These are phyloP conservation scores for Enteromius fasciolatus DNA, from an alignment of 2,797 vertebrate genomes.

Conservation along the genomic window DNA sequence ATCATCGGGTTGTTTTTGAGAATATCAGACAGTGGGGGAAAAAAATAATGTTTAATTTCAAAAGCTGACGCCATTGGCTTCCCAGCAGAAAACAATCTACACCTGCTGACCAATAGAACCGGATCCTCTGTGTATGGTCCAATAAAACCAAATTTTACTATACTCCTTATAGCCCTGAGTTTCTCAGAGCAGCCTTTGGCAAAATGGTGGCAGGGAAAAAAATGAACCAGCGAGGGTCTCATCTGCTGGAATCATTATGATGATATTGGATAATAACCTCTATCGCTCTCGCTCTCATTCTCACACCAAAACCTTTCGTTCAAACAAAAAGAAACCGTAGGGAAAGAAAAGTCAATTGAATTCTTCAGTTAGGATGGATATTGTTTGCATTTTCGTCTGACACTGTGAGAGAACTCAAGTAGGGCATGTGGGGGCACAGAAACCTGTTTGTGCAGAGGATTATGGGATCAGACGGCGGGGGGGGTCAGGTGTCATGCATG, in stretches of 20 bases:
- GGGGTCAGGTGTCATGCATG: conserved; percentile 37
- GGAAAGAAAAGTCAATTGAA: conserved; percentile 26
- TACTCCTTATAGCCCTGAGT: conserved; percentile 34
- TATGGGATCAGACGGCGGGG: not conserved
- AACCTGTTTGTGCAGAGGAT: conserved; percentile 15
- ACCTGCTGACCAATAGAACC: conserved; percentile 44
- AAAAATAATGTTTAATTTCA: not conserved
- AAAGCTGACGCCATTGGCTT: conserved; percentile 16
- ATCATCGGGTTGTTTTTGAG: not conserved
- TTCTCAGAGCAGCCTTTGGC: conserved; percentile 63
- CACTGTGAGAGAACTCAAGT: not conserved
- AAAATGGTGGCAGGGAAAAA: conserved; percentile 54
- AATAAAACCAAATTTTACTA: conserved; percentile 48
- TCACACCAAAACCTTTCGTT: not conserved
- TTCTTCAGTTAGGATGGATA: not conserved
- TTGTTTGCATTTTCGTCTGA: conserved; percentile 8
- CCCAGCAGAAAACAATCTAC: conserved; percentile 41
- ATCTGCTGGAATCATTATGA: conserved; percentile 59
- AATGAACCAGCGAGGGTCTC: conserved; percentile 51
- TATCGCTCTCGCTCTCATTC: conserved; percentile 18
- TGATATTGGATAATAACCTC: conserved; percentile 44
- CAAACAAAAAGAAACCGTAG: not conserved
- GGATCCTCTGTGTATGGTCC: conserved; percentile 30
- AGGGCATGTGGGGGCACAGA: conserved; percentile 2
- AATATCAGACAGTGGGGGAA: not conserved